Conservation (phyloP, 2,797 vertebrate genomes). For the Pteropus rufus region DNA sequence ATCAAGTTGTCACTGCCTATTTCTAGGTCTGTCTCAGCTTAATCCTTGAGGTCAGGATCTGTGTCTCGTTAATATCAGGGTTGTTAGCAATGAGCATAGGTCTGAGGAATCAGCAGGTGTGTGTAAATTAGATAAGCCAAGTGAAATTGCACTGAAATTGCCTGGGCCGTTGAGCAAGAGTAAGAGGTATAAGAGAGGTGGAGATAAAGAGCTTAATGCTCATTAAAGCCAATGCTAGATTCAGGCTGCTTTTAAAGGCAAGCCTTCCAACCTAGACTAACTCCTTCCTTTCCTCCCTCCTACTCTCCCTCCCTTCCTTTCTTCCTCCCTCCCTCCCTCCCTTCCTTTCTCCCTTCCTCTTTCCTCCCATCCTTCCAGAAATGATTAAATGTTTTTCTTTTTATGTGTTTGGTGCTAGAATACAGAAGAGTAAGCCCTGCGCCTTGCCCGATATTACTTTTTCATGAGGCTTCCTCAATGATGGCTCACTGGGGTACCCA, state of each 20-base stretch:
- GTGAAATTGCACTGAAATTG: not conserved
- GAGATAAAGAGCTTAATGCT: not conserved
- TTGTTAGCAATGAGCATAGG: not conserved
- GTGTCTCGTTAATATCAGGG: not conserved
- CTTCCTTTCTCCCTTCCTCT: too few relatives aligned
- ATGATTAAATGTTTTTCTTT: not conserved
- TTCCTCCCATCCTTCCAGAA: not conserved
- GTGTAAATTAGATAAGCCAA: not conserved
- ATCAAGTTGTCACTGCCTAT: not conserved
- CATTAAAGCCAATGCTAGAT: not conserved
- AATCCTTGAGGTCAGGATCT: not conserved
- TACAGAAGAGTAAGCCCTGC: not conserved
- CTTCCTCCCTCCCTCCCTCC: not conserved
- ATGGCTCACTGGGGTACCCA: not conserved
- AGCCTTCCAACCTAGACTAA: not conserved
- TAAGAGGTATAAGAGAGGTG: not conserved
- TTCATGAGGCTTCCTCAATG: not conserved
- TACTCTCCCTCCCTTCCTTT: fast-evolving
- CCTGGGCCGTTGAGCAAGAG: not conserved
- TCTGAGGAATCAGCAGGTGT: not conserved
- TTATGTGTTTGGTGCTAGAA: not conserved
- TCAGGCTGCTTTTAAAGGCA: not conserved
- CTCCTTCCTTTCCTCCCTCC: fast-evolving
- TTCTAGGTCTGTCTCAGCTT: not conserved
- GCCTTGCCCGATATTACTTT: not conserved